These are phyloP conservation scores for Cataglyphis cursor DNA, from an alignment of 2,888 invertebrate genomes.

Conservation along the genomic window DNA sequence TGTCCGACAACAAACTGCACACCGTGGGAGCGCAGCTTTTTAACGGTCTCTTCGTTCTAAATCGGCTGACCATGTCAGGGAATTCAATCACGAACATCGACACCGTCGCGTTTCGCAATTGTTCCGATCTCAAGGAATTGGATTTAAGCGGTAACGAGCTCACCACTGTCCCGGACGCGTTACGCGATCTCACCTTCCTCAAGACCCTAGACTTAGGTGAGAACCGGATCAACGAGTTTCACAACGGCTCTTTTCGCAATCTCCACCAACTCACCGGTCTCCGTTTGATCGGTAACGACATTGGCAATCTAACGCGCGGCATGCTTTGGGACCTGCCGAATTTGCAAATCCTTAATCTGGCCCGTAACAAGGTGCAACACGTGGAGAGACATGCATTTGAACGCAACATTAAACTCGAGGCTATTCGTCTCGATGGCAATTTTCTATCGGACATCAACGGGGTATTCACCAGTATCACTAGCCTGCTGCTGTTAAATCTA, in stretches of 20 bases:
- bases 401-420: slow-evolving; percentile 93
- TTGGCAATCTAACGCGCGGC: slow-evolving; percentile 93
- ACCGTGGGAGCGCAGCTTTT: slow-evolving; percentile 93
- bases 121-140: slow-evolving; percentile 95
- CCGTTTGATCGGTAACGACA: slow-evolving; percentile 95
- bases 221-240: slow-evolving; percentile 94
- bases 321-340: slow-evolving; percentile 96
- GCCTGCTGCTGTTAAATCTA: slow-evolving; percentile 94
- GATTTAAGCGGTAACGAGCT: slow-evolving; percentile 96
- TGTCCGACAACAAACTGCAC: slow-evolving; percentile 95
- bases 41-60: slow-evolving; percentile 94
- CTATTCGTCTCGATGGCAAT: slow-evolving; percentile 95
- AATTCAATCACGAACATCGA: slow-evolving; percentile 94
- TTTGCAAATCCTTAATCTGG: slow-evolving; percentile 94
- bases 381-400: slow-evolving; percentile 95
- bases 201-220: slow-evolving; percentile 97
- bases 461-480: slow-evolving; percentile 94
- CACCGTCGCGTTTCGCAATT: slow-evolving; percentile 94
- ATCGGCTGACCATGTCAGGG: slow-evolving; percentile 94
- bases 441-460: slow-evolving; percentile 96
- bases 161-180: slow-evolving; percentile 93
- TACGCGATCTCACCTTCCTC: slow-evolving; percentile 93
- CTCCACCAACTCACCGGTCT: slow-evolving; percentile 95
- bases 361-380: slow-evolving; percentile 95
- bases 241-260: slow-evolving; percentile 94